Base-by-base conservation (phyloP, 2,113 vertebrate species). In the Grus americana region DNA sequence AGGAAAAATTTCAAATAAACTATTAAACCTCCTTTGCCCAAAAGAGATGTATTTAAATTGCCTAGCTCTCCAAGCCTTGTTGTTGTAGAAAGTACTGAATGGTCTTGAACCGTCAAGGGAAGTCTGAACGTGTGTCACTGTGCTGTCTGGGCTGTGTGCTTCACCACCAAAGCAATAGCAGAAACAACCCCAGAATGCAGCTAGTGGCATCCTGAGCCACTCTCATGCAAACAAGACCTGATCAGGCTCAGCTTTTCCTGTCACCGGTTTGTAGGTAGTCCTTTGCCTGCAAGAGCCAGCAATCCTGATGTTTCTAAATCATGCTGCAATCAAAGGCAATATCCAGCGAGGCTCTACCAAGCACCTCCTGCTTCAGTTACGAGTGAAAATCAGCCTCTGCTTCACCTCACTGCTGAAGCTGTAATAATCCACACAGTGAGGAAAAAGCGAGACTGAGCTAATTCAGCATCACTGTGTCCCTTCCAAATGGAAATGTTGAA, bases 391-490 rank as follows among this genome's bases (percentile, higher is more conserved):
- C 7, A 42, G 2, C 14, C 38, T 58, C n/a, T 40, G 52, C 20
- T 59, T 66, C 59, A 73, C 24, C 16, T 42, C 24, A 10, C 34
- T 61, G n/a, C 15, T 81, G 59, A 18, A 19, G 27, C 5, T 49
- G 27, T 12, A 47, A 68, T 55, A 73, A 67, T 18, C 7, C 6
- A 27, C 8, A 27, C 1, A 2, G 5, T 5, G 3, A 81, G 42
- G 21, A 92, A 66, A 65, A 23, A 50, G 36, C 7, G 8, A 3
- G 21, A 24, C 21, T 15, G 65, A 81, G 12, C 2, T 34, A 40
- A 47, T 57, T 49, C 62, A 70, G 7, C 34, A 65, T 42, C 49
- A 19, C 12, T 0, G 1, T 1, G 0, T 5, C 15, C 9, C 17
- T 70, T 92, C 49, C 36, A 70, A 61, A 26, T 11, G 12, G 15